Evolutionary conservation across 1,140 invertebrate species (phyloP).

Genomic region (Plectus sambesii): DNA sequence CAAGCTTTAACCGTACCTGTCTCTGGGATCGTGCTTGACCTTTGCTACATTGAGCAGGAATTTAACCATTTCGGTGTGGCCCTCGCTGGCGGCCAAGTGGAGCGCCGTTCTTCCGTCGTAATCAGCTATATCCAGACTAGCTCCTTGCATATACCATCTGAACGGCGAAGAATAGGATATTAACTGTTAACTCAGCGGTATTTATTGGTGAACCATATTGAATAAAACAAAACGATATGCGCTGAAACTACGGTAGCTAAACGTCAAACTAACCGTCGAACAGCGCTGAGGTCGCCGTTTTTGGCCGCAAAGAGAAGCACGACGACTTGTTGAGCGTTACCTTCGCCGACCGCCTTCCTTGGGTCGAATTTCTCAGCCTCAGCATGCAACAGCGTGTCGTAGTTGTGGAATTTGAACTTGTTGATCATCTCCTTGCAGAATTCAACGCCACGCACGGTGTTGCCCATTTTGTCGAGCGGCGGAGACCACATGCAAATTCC

Average conservation of each 20-base stretch:
- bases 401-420: slow-evolving; percentile 86
- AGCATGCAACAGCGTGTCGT: slow-evolving; percentile 81
- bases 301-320: slow-evolving; percentile 84
- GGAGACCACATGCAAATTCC: slow-evolving; percentile 89
- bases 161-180: background rate
- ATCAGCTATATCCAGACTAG: slow-evolving; percentile 33
- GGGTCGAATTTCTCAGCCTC: slow-evolving; percentile 74
- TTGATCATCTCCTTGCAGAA: slow-evolving; percentile 79
- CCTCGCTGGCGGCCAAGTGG: slow-evolving; percentile 49
- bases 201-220: too few species aligned
- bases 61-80: slow-evolving; percentile 81
- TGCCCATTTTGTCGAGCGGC: slow-evolving; percentile 71
- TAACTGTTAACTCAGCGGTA: too few species aligned
- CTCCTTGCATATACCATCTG: slow-evolving; percentile 30
- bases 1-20: slow-evolving; percentile 52
- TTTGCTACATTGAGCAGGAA: slow-evolving; percentile 59
- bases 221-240: slow-evolving; percentile 2
- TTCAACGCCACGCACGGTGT: slow-evolving; percentile 75
- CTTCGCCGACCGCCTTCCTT: slow-evolving; percentile 75
- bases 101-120: slow-evolving; percentile 53
- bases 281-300: slow-evolving; percentile 78
- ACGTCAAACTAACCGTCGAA: slow-evolving; percentile 59
- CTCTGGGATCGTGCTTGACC: slow-evolving; percentile 57
- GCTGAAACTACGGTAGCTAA: slow-evolving; percentile 1
- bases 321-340: slow-evolving; percentile 77